Evolutionary conservation across 2,888 invertebrate species (phyloP), one percentile per base, ranked within the genome.

Genomic region (Troilus luridus): DNA sequence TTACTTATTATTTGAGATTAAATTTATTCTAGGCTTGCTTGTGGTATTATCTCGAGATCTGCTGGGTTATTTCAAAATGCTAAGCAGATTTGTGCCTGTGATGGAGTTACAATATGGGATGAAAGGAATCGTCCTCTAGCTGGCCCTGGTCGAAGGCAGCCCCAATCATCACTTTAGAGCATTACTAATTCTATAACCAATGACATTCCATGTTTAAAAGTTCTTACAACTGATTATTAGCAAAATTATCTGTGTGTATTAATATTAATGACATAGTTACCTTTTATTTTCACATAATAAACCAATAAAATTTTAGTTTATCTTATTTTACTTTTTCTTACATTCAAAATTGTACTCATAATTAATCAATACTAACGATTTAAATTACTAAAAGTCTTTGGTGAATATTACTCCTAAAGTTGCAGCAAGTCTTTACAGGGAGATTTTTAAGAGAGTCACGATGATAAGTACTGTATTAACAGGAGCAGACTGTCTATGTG

Each of bases 61-160:
- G 97, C 98, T 0, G 98, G 98, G 0, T 94, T 98, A 14, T 97
- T 98, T 93, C 96, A 98, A 94, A 98, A 98, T 94, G 96, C 96
- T 1, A 98, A 98, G 93, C 96, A 96, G 19, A 96, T 98, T 91
- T 98, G 98, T 94, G 97, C 97, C 1, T 98, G 98, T 94, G 98
- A 98, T 95, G 98, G 98, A 0, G 96, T 97, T 0, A 96, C 97
- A 0, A 95, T 98, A 17, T 98, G 98, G 98, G 98, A 98, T 94
- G 98, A 98, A 94, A 94, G 96, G 88, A 95, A 96, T 77, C 90
- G 88, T 14, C 92, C 92, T 2, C 64, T 92, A 10, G 91, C 92
- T 19, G 92, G 92, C 24, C 89, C 91, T 19, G 91, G 92, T 12
- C 81, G 92, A 56, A 88, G 90, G 58, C 85, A 90, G 59, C 72